These are phyloP conservation scores for Melieria omissa DNA, from an alignment of 2,888 invertebrate genomes.

Conservation along the genomic window DNA sequence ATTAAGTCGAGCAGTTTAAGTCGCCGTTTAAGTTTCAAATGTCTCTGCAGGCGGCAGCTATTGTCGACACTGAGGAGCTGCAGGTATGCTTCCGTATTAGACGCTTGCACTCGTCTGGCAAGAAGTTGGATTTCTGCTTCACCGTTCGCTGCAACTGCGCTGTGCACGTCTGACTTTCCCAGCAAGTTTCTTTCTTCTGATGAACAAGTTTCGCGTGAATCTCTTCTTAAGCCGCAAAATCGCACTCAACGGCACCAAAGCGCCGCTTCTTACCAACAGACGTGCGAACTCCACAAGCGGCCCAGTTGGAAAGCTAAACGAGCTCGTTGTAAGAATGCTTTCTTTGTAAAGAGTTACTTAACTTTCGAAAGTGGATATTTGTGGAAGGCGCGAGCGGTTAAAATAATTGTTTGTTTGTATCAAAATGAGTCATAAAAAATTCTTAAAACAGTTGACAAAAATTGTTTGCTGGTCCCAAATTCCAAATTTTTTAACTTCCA, in stretches of 20 bases:
- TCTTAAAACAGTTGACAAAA: too few species aligned
- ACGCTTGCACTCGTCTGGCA: not conserved
- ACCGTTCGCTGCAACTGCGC: slow-evolving; percentile 7
- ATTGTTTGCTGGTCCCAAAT: too few species aligned
- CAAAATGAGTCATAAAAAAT: too few species aligned
- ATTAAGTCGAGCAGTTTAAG: not conserved
- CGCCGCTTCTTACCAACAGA: too few species aligned
- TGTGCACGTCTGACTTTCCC: slow-evolving; percentile 57
- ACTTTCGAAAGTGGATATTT: too few species aligned
- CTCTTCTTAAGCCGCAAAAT: slow-evolving; percentile 59
- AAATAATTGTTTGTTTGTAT: too few species aligned
- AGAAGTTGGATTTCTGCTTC: slow-evolving; percentile 20
- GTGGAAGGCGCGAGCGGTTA: too few species aligned
- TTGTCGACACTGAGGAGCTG: not conserved
- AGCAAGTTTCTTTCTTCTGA: slow-evolving; percentile 66
- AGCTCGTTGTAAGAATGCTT: too few species aligned
- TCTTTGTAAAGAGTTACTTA: too few species aligned
- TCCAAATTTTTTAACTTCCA: too few species aligned
- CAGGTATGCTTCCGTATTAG: not conserved
- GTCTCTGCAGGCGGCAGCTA: not conserved
- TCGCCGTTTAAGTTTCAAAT: not conserved
- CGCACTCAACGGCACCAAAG: slow-evolving; percentile 6
- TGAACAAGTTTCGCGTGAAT: slow-evolving; percentile 53
- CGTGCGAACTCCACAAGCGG: too few species aligned
- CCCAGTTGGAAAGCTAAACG: too few species aligned